Base-by-base conservation (phyloP, 1,140 invertebrate species). In the Archivesica marissinica region DNA sequence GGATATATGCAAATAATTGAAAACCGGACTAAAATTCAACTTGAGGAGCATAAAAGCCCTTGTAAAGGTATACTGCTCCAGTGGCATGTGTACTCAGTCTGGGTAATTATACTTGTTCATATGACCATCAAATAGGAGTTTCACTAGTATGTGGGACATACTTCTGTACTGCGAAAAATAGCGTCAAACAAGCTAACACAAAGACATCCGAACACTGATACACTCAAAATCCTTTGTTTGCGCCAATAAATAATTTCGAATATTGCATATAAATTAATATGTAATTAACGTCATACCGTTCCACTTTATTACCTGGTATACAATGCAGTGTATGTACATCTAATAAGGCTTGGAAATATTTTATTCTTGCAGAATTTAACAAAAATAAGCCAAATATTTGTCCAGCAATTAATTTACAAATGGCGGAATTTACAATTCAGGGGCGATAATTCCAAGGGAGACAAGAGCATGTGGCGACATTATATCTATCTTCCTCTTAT, bases 341-440 rank as follows among this genome's bases (percentile, higher is more conserved):
- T 6, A 25, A 30, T 11, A 33, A 7, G 13, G 25, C 9, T 6
- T 33, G 6, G 50, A 72, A 33, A 38, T 20, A 2, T 9, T 17
- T 6, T 20, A 33, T 9, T 47, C 20, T 25, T 33, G 68, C 41
- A 72, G 44, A 50, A 72, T 52, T 50, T 72, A 2, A 0, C 2
- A 17, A 72, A 72, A 72, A 72, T 72, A 50, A 25, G 11, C 33
- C 25, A 44, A 47, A 25, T 28, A 25, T 72, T 72, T 72, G 30
- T 23, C 39, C 68, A 72, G 41, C 68, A 72, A 72, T 72, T 72
- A 23, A 72, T 44, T 47, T 72, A 72, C 68, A 72, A 72, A 72
- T 72, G 68, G 68, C 68, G 68, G 68, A 72, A 44, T 47, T 72
- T 72, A 72, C 23, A 15, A 3, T 72, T 44, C 39, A 72, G 50